A percentile compares a stretch with the other conserved stretches of the same genome.
Conservation (phyloP, 2,888 invertebrate genomes). For the Ormyrus rosae region DNA sequence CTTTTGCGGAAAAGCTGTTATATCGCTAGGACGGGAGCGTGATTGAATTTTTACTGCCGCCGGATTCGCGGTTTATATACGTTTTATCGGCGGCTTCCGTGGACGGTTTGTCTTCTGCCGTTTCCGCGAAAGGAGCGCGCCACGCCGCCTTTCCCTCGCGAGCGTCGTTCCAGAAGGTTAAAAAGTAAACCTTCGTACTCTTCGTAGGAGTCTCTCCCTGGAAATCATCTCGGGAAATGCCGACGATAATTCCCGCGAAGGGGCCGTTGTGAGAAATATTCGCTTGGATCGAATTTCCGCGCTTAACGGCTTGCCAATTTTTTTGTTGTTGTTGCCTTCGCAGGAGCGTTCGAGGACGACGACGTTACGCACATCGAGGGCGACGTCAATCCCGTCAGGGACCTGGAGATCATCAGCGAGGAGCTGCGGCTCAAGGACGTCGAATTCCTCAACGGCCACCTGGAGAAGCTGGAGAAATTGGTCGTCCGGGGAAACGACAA, state of each 20-base stretch:
- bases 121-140: constrained; percentile 16
- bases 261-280: constrained; percentile 17
- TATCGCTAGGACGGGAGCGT: no score
- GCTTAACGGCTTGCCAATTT: background rate
- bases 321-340: constrained; percentile 44
- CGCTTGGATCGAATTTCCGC: background rate
- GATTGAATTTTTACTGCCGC: no score
- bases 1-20: no score
- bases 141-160: constrained; percentile 10
- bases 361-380: constrained; percentile 99
- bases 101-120: background rate
- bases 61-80: background rate
- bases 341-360: constrained; percentile 97
- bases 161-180: constrained; percentile 11
- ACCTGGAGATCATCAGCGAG: constrained; percentile 96
- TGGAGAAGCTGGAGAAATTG: constrained; percentile 92
- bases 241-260: constrained; percentile 9
- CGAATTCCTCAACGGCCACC: constrained; percentile 87
- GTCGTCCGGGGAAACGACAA: constrained; percentile 93
- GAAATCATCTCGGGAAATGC: constrained; percentile 32
- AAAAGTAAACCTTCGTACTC: constrained; percentile 9
- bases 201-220: constrained; percentile 14
- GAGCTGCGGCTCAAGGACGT: constrained; percentile 96
- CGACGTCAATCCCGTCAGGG: constrained; percentile 97
- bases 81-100: constrained; percentile 24